Conservation (phyloP, 2,113 vertebrate genomes). For the Callipepla squamata region DNA sequence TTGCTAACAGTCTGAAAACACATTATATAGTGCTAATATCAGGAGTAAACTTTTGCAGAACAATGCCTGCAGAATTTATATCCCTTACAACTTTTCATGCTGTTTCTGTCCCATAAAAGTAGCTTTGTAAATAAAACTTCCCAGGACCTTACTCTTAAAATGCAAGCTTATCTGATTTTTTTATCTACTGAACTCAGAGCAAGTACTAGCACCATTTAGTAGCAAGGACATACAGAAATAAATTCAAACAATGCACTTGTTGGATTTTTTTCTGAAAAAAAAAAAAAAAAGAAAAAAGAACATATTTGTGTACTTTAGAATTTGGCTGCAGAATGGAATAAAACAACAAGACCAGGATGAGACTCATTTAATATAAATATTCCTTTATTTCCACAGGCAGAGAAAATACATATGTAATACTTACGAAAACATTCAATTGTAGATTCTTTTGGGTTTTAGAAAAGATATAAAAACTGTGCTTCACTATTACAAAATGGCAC, state of each 20-base stretch:
- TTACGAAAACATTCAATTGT: constrained; percentile 30
- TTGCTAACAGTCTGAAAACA: neutral
- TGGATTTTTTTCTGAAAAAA: neutral
- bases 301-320: neutral
- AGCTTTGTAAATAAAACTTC: neutral
- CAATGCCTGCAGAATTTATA: neutral
- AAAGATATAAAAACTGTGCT: neutral
- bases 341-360: neutral
- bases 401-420: neutral
- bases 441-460: neutral
- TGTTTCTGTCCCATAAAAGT: neutral
- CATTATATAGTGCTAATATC: neutral
- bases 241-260: neutral
- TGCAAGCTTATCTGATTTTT: constrained; percentile 10
- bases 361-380: neutral
- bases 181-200: neutral
- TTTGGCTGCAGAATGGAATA: neutral
- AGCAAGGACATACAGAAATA: neutral
- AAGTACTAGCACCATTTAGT: neutral
- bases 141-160: too few species aligned
- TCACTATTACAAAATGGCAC: neutral
- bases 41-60: neutral
- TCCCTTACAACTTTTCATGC: neutral
- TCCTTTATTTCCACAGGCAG: neutral
- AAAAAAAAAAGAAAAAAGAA: neutral